These are phyloP conservation scores for Etheostoma spectabile DNA, from an alignment of 2,113 vertebrate species.

Conservation along the genomic window DNA sequence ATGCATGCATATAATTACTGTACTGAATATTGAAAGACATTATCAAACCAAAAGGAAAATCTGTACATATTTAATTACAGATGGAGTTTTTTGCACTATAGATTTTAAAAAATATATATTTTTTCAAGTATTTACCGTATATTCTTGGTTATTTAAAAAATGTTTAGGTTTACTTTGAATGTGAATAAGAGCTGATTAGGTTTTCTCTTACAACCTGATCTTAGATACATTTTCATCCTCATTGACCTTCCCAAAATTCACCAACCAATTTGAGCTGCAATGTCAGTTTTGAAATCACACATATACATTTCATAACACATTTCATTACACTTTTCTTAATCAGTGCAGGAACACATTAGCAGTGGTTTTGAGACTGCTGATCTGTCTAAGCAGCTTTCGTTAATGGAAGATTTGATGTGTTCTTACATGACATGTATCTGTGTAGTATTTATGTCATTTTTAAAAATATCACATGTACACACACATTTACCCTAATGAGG, in stretches of 20 bases:
- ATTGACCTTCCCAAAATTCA: constrained; percentile 16
- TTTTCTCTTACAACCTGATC: neutral
- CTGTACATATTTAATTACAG: constrained; percentile 44
- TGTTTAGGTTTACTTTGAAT: neutral
- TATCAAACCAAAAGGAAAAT: constrained; percentile 34
- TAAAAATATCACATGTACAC: constrained; percentile 29
- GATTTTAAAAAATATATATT: too few relatives aligned
- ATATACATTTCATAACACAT: too few relatives aligned
- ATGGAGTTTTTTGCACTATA: constrained; percentile 2
- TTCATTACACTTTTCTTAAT: constrained; percentile 3
- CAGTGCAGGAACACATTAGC: constrained; percentile 25
- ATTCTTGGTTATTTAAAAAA: constrained; percentile 3
- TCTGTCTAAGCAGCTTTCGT: constrained; percentile 7
- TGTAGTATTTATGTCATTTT: constrained; percentile 14
- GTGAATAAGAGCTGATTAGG: constrained; percentile 1
- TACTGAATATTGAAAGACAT: constrained; percentile 24
- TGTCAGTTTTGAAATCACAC: constrained; percentile 32
- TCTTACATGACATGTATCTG: constrained; percentile 17
- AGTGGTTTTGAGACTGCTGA: constrained; percentile 22
- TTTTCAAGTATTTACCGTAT: neutral
- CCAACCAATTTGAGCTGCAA: constrained; percentile 1
- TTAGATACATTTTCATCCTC: neutral
- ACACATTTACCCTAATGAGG: constrained; percentile 59
- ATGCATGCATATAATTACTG: constrained; percentile 9
- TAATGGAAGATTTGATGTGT: constrained; percentile 18